Percentiles rank a stretch among this genome's conserved stretches.
phyloP scores from a whole-genome alignment of 2,888 invertebrate genomes.

The Eupithecia inturbata region DNA sequence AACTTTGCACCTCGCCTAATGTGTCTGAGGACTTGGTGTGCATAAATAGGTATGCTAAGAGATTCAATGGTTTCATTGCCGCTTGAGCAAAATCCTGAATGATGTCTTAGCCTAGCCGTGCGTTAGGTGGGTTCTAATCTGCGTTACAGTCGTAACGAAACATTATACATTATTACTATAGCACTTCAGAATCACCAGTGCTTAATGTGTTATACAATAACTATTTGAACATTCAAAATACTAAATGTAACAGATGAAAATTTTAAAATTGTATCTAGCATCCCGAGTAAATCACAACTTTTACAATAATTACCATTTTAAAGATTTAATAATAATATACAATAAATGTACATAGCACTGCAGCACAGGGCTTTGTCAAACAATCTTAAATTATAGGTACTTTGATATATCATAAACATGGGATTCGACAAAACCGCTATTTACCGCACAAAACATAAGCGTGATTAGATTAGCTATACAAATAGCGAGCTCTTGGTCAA shows the following conservation, averaged over 20 bases:
- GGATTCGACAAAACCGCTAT: conserved; percentile 61
- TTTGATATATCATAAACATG: conserved; percentile 62
- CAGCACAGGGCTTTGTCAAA: conserved; percentile 73
- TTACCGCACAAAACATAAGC: conserved; percentile 75
- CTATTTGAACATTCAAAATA: conserved; percentile 64
- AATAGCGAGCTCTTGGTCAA: conserved; percentile 67
- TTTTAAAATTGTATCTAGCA: conserved; percentile 72
- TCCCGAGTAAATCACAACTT: conserved; percentile 75
- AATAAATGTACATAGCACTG: conserved; percentile 70
- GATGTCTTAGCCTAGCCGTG: conserved; percentile 75
- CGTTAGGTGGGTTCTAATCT: conserved; percentile 78
- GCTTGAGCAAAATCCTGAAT: conserved; percentile 82
- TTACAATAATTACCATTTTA: conserved; percentile 63
- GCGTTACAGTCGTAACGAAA: conserved; percentile 60
- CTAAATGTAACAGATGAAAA: conserved; percentile 67
- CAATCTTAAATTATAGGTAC: conserved; percentile 63
- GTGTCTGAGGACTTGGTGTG: conserved; percentile 70
- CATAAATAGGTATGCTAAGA: conserved; percentile 73
- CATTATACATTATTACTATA: conserved; percentile 56
- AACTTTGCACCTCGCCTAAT: conserved; percentile 79
- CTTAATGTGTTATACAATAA: conserved; percentile 58
- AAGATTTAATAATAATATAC: conserved; percentile 74
- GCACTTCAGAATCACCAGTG: conserved; percentile 69
- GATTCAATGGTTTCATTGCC: conserved; percentile 82
- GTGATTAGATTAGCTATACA: conserved; percentile 65